Evolutionary conservation across 2,797 vertebrate genomes (phyloP).

Genomic region (Scolopax bukidnonensis): DNA sequence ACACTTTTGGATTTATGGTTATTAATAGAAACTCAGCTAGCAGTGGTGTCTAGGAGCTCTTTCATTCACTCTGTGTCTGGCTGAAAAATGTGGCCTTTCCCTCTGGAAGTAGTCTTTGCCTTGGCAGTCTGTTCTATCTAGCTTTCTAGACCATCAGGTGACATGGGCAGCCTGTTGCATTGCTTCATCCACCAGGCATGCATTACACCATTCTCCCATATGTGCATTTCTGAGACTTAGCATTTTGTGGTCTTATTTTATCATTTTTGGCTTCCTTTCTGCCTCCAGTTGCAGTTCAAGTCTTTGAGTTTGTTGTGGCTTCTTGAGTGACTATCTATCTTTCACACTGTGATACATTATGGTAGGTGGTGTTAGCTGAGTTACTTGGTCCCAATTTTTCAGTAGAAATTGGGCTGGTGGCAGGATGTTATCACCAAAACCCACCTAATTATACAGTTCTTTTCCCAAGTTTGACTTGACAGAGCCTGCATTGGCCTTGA

Average conservation of each 20-base stretch:
- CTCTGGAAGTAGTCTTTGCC: neutral
- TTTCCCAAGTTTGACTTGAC: neutral
- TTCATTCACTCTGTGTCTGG: neutral
- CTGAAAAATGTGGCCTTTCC: neutral
- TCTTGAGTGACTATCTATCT: neutral
- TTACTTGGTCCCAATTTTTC: neutral
- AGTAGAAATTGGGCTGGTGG: neutral
- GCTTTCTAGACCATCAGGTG: neutral
- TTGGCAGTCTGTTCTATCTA: neutral
- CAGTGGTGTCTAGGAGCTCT: neutral
- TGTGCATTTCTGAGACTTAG: neutral
- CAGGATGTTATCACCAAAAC: neutral
- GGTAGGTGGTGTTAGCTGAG: neutral
- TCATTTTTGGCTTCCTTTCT: neutral
- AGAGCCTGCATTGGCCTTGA: neutral
- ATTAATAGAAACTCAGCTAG: neutral
- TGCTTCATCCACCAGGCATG: neutral
- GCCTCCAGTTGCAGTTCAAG: neutral
- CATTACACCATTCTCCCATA: neutral
- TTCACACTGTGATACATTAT: neutral
- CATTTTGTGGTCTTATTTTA: neutral
- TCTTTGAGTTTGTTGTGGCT: neutral
- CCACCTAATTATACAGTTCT: neutral
- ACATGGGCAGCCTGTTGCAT: neutral
- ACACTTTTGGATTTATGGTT: neutral